These are phyloP conservation scores for Dasysyrphus albostriatus DNA, from an alignment of 2,888 invertebrate genomes.

Conservation along the genomic window DNA sequence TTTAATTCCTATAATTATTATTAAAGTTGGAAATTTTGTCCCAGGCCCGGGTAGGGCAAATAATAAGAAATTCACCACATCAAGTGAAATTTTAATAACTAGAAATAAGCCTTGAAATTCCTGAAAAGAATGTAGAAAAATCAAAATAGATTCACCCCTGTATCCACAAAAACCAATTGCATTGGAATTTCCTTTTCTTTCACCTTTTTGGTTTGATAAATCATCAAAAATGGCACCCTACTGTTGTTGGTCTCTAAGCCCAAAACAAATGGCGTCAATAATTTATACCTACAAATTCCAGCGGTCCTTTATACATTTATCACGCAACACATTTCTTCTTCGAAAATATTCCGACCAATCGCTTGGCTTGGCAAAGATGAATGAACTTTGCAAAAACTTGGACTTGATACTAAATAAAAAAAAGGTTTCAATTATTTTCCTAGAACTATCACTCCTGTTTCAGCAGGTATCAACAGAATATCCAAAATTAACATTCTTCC, in stretches of 20 bases:
- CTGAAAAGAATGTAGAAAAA: neutral
- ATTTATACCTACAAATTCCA: slow-evolving; percentile 1
- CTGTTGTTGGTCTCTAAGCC: neutral
- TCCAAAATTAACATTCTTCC: slow-evolving; percentile 4
- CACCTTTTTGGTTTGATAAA: neutral
- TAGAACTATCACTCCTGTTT: slow-evolving; percentile 25
- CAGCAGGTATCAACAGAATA: slow-evolving; percentile 8
- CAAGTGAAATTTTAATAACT: too few species aligned
- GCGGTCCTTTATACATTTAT: neutral
- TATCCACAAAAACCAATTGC: neutral
- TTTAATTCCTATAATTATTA: too few species aligned
- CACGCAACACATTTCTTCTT: neutral
- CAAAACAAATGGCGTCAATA: slow-evolving; percentile 7
- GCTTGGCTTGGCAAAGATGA: neutral
- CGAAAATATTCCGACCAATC: slow-evolving; percentile 3
- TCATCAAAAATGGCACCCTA: slow-evolving; percentile 25
- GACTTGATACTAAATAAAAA: neutral
- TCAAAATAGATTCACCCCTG: neutral
- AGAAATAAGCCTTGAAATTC: too few species aligned
- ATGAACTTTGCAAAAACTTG: slow-evolving; percentile 38
- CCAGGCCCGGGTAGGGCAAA: too few species aligned
- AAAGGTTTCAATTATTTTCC: slow-evolving; percentile 1
- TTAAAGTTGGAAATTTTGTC: too few species aligned
- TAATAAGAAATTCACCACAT: too few species aligned
- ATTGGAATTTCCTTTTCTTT: neutral